A percentile compares a stretch with the other conserved stretches of the same genome.
Evolutionary conservation across 1,140 invertebrate species (phyloP).

Genomic region (Drosophila mayri): DNA sequence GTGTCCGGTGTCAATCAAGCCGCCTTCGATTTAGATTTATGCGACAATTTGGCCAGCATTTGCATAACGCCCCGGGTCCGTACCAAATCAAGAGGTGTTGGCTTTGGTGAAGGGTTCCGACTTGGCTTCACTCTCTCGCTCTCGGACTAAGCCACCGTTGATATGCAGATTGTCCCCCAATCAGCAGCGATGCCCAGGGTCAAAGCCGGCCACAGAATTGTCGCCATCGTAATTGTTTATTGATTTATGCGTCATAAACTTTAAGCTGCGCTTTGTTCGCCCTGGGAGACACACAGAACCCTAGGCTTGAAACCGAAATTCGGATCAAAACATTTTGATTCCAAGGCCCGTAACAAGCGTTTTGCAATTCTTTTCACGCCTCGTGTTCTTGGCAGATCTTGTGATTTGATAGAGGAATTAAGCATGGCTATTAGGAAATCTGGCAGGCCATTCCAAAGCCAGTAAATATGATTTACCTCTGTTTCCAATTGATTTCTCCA

Average conservation of each 20-base stretch:
- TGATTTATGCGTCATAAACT: constrained; percentile 53
- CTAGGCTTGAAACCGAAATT: not conserved
- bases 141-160: constrained; percentile 28
- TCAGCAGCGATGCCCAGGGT: constrained; percentile 42
- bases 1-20: constrained; percentile 66
- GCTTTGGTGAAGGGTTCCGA: constrained; percentile 45
- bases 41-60: constrained; percentile 60
- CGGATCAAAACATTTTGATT: constrained; percentile 21
- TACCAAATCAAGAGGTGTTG: constrained; percentile 41
- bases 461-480: constrained; percentile 49
- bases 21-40: constrained; percentile 56
- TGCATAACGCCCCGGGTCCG: constrained; percentile 38
- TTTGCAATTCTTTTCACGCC: constrained; percentile 46
- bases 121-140: constrained; percentile 10
- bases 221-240: constrained; percentile 43
- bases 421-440: constrained; percentile 72
- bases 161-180: constrained; percentile 47
- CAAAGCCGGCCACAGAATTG: constrained; percentile 47
- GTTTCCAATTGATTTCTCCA: constrained; percentile 71
- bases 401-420: constrained; percentile 52
- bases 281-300: constrained; percentile 32
- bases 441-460: constrained; percentile 70
- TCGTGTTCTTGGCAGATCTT: constrained; percentile 31
- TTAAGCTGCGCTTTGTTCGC: constrained; percentile 42
- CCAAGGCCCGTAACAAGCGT: constrained; percentile 24